A percentile compares a stretch with the other conserved stretches of the same genome.
These are phyloP conservation scores for Physeter macrocephalus DNA, from an alignment of 2,113 vertebrate species.

Conservation along the genomic window DNA sequence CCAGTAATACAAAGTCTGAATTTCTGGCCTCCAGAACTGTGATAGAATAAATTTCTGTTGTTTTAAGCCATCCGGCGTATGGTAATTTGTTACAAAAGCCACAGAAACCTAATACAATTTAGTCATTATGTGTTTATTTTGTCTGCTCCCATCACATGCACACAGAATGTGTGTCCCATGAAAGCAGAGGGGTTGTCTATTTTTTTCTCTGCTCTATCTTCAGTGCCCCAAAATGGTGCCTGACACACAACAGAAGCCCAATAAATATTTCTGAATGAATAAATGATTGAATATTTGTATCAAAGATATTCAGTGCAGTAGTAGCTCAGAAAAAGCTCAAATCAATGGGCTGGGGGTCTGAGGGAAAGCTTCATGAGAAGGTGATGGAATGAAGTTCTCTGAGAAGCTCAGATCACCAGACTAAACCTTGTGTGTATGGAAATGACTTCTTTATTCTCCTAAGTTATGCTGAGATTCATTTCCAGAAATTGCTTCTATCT, in stretches of 20 bases:
- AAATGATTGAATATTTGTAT: neutral
- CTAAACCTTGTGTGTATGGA: neutral
- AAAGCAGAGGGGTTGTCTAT: neutral
- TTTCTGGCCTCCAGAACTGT: neutral
- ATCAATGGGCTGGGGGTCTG: too few species aligned
- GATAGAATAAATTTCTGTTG: neutral
- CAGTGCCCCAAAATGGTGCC: neutral
- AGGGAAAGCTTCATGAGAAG: neutral
- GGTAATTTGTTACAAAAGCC: neutral
- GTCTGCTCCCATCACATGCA: accelerated
- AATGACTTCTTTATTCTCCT: neutral
- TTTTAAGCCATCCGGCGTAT: neutral
- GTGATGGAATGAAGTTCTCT: neutral
- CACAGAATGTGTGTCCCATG: accelerated
- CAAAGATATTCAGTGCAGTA: too few species aligned
- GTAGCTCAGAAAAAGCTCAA: neutral
- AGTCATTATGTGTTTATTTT: neutral
- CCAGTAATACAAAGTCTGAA: neutral
- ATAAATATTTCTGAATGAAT: neutral
- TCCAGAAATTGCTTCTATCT: neutral
- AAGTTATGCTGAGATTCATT: neutral
- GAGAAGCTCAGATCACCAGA: neutral
- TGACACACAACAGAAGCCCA: neutral
- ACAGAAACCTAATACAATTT: neutral
- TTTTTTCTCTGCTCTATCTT: neutral